These are phyloP conservation scores for Cephalophus harveyi DNA, from an alignment of 2,113 vertebrate species.

Conservation along the genomic window DNA sequence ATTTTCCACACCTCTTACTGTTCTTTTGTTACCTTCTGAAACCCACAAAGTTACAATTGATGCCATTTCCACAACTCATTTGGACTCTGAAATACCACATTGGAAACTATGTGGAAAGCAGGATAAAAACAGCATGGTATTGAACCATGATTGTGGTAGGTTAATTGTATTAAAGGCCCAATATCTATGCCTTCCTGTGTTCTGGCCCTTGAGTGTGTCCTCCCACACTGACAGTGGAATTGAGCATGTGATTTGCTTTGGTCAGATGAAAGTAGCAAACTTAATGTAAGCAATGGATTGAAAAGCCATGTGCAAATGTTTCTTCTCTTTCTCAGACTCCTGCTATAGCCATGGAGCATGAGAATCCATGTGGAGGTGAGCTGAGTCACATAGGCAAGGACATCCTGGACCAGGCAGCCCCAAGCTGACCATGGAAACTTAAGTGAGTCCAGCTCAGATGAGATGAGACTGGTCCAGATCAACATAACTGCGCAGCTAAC, in stretches of 20 bases:
- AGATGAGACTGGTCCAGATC: neutral
- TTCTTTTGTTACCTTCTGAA: neutral
- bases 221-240: neutral
- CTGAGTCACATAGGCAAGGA: neutral
- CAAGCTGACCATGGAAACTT: neutral
- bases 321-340: neutral
- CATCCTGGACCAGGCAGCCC: neutral
- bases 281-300: neutral
- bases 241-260: neutral
- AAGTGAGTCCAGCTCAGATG: neutral
- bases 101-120: neutral
- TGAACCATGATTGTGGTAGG: neutral
- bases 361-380: fast-evolving
- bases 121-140: neutral
- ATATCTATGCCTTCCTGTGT: neutral
- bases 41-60: neutral
- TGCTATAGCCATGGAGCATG: neutral
- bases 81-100: neutral
- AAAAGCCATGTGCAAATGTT: neutral
- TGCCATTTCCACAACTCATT: neutral
- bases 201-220: neutral
- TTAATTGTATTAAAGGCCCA: neutral
- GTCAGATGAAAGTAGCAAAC: neutral
- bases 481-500: neutral
- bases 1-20: neutral